Conservation (phyloP, 2,797 vertebrate genomes). For the Synanceia verrucosa region DNA sequence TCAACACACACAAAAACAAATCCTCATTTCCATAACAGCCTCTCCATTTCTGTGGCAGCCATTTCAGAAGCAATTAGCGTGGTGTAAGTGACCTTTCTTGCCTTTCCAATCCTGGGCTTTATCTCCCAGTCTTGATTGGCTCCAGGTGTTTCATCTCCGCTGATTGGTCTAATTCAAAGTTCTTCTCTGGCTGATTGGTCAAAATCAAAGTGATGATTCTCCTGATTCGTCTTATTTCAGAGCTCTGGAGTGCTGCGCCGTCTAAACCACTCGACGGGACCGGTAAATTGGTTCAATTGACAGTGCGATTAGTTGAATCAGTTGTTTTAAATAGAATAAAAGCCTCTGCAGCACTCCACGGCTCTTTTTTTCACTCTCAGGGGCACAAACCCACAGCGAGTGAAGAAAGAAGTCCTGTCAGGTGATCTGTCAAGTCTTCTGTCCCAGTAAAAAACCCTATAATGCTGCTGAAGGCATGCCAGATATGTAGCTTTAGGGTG, state of each 20-base stretch:
- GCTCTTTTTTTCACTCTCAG: slow-evolving; percentile 4
- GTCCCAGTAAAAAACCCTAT: neutral
- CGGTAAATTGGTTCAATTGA: slow-evolving; percentile 72
- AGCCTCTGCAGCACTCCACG: slow-evolving; percentile 27
- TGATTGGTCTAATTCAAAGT: slow-evolving; percentile 59
- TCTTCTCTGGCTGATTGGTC: slow-evolving; percentile 66
- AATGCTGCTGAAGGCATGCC: neutral
- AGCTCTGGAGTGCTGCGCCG: slow-evolving; percentile 41
- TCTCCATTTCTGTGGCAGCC: slow-evolving; percentile 19
- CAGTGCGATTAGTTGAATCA: slow-evolving; percentile 68
- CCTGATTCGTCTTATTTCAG: slow-evolving; percentile 66
- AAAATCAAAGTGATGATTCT: slow-evolving; percentile 68
- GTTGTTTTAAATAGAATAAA: slow-evolving; percentile 70
- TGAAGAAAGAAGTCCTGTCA: slow-evolving; percentile 21
- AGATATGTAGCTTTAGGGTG: slow-evolving; percentile 1
- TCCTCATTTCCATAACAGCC: slow-evolving; percentile 21
- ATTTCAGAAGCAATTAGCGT: slow-evolving; percentile 38
- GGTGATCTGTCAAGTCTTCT: slow-evolving; percentile 30
- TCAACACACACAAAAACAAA: neutral
- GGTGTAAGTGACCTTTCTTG: slow-evolving; percentile 43
- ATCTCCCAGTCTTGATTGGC: slow-evolving; percentile 60
- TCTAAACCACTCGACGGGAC: slow-evolving; percentile 57
- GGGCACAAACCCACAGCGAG: neutral
- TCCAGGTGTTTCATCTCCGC: slow-evolving; percentile 62
- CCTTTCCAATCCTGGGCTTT: slow-evolving; percentile 43